These are phyloP conservation scores for Cromileptes altivelis DNA, from an alignment of 2,113 vertebrate species.

Conservation along the genomic window DNA sequence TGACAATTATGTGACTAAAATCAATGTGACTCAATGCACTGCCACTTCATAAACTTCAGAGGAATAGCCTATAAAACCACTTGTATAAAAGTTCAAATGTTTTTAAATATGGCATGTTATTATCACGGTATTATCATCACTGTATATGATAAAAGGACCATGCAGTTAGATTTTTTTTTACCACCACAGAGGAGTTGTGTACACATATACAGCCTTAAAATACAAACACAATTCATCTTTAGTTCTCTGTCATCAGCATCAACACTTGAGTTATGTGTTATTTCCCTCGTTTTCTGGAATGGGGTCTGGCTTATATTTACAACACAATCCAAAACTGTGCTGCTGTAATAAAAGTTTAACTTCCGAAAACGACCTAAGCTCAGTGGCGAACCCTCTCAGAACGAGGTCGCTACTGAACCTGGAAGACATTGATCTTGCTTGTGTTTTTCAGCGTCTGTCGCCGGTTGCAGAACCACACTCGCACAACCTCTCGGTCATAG, in stretches of 20 bases:
- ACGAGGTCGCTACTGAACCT: slow-evolving; percentile 85
- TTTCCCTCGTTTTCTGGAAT: slow-evolving; percentile 37
- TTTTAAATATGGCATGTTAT: slow-evolving; percentile 53
- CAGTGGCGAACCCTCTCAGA: neutral
- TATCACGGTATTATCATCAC: slow-evolving; percentile 42
- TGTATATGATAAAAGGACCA: slow-evolving; percentile 57
- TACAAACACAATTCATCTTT: slow-evolving; percentile 30
- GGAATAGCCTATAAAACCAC: slow-evolving; percentile 64
- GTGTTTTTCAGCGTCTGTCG: slow-evolving; percentile 98
- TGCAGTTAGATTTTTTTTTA: slow-evolving; percentile 64
- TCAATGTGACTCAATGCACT: slow-evolving; percentile 43
- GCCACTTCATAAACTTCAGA: slow-evolving; percentile 27
- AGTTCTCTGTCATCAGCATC: slow-evolving; percentile 31
- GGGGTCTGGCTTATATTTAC: slow-evolving; percentile 18
- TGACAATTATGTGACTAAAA: slow-evolving; percentile 44
- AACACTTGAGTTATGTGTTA: slow-evolving; percentile 17
- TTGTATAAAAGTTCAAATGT: slow-evolving; percentile 68
- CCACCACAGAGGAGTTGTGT: slow-evolving; percentile 46
- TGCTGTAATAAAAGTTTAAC: slow-evolving; percentile 29
- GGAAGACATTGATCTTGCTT: slow-evolving; percentile 96
- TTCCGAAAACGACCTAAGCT: slow-evolving; percentile 19
- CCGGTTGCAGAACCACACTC: slow-evolving; percentile 99
- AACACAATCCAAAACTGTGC: slow-evolving; percentile 43
- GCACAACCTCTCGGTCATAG: slow-evolving; percentile 96
- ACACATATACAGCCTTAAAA: slow-evolving; percentile 52